Percentiles rank a stretch among this genome's conserved stretches.
Conservation (phyloP, 2,113 vertebrate species). For the Picathartes gymnocephalus region DNA sequence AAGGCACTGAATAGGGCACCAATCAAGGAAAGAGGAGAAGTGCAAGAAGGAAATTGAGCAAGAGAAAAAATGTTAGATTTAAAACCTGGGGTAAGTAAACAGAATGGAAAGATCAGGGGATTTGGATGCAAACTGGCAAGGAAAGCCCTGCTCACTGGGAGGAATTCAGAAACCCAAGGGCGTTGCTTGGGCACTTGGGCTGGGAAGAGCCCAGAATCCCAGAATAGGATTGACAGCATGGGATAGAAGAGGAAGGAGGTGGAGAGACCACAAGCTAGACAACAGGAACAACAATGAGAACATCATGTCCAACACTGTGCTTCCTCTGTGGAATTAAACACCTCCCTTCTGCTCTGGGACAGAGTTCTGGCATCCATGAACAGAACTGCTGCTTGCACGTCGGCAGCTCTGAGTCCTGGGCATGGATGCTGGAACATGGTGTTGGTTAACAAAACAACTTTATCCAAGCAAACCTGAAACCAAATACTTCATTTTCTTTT, state of each 20-base stretch:
- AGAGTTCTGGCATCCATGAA: not conserved
- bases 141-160: not conserved
- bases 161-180: conserved; percentile 4
- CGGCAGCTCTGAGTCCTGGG: not conserved
- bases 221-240: conserved; percentile 1
- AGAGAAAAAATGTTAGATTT: conserved; percentile 1
- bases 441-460: conserved; percentile 15
- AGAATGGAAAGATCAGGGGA: not conserved
- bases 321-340: conserved; percentile 17
- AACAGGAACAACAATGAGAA: conserved; percentile 14
- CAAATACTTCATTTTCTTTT: conserved; percentile 15
- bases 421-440: not conserved
- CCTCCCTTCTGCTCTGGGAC: not conserved
- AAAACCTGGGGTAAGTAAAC: conserved; percentile 2
- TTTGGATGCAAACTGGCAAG: not conserved
- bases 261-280: conserved; percentile 24
- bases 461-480: conserved; percentile 1
- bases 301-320: not conserved
- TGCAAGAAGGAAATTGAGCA: not conserved
- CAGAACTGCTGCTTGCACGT: not conserved
- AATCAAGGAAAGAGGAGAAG: not conserved
- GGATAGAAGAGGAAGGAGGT: not conserved
- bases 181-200: not conserved
- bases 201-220: not conserved
- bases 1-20: not conserved